Evolutionary conservation across 2,888 invertebrate species (phyloP).

Genomic region (Drosophila prolongata): DNA sequence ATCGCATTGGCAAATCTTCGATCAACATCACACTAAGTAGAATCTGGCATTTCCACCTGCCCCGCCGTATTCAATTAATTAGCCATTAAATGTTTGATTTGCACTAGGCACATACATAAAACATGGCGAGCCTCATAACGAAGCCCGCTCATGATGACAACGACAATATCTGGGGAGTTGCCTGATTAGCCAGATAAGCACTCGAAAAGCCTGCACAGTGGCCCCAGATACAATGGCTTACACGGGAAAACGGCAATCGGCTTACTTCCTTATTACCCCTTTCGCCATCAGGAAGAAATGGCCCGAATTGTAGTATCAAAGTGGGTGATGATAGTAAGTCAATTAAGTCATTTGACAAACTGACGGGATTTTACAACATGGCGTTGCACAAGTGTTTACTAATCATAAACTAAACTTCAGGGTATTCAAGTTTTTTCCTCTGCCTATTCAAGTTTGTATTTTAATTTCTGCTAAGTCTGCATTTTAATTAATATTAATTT

Average conservation of each 20-base stretch:
- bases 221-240: neutral
- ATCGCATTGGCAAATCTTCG: constrained; percentile 2
- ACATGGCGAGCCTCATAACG: constrained; percentile 55
- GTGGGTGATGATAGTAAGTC: neutral
- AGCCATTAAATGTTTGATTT: constrained; percentile 63
- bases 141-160: constrained; percentile 31
- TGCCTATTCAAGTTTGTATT: too few species aligned
- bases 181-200: constrained; percentile 47
- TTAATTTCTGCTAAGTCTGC: too few species aligned
- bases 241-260: neutral
- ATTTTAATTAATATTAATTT: too few species aligned
- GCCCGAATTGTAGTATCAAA: neutral
- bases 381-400: too few species aligned
- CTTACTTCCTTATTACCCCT: constrained; percentile 3
- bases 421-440: too few species aligned
- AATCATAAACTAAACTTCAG: too few species aligned
- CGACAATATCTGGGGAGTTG: constrained; percentile 30
- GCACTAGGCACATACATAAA: constrained; percentile 66
- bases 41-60: constrained; percentile 57
- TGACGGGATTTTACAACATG: too few species aligned
- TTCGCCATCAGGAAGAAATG: neutral
- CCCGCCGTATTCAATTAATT: constrained; percentile 36
- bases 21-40: constrained; percentile 46
- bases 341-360: neutral
- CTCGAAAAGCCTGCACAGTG: constrained; percentile 47